Percentiles rank a stretch among this genome's conserved stretches.
Conservation (phyloP, 1,140 invertebrate species). For the Diuraphis noxia region DNA sequence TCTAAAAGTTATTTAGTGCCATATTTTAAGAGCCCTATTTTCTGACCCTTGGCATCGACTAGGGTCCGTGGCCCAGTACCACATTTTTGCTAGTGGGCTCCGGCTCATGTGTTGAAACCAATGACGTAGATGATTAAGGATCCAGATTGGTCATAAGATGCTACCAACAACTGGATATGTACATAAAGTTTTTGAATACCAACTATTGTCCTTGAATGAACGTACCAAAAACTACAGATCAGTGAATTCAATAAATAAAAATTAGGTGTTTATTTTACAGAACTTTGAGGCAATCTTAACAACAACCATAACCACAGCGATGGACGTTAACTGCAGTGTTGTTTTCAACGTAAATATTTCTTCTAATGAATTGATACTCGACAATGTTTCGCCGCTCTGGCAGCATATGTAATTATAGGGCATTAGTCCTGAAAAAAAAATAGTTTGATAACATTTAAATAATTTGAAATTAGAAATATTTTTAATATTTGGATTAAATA, state of each 20-base stretch:
- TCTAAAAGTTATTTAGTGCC: too few species aligned
- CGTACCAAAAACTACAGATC: neutral
- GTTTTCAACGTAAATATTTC: conserved; percentile 48
- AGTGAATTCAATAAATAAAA: neutral
- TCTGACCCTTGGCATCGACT: too few species aligned
- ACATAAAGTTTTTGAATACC: neutral
- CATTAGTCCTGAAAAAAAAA: conserved; percentile 7
- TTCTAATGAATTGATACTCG: conserved; percentile 7
- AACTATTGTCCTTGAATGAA: neutral
- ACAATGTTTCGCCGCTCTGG: conserved; percentile 25
- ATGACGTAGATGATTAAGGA: too few species aligned
- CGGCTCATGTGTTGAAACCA: too few species aligned
- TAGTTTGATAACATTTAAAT: too few species aligned
- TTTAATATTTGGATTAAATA: neutral
- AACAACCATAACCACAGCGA: conserved; percentile 24
- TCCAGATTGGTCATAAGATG: too few species aligned
- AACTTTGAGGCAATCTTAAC: conserved; percentile 19
- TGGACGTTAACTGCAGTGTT: conserved; percentile 29
- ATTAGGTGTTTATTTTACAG: conserved; percentile 39
- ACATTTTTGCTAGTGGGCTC: too few species aligned
- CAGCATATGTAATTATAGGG: conserved; percentile 50
- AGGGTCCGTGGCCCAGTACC: too few species aligned
- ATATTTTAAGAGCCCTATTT: too few species aligned
- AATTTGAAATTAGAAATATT: too few species aligned
- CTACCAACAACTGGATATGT: neutral